Evolutionary conservation across 2,888 invertebrate species (phyloP), one percentile per base, ranked within the genome.

Genomic region (Lasioglossum figueresi): DNA sequence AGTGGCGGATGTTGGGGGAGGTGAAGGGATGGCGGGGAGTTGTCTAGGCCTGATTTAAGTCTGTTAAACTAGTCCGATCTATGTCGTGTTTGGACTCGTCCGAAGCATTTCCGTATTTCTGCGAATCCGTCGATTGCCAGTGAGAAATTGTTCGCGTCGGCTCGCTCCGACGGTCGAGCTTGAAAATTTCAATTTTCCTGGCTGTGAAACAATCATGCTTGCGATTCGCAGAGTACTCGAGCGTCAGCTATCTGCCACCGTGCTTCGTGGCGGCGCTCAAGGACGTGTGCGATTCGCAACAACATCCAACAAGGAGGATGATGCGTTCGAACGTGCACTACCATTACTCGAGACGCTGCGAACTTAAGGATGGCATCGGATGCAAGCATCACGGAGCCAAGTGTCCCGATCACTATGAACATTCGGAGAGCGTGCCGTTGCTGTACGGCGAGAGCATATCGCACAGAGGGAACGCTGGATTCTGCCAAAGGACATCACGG

Each of bases 351-450:
- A 78, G 68, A 45, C 34, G 56, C 83, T 76, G 48, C 52, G 68
- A 56, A 70, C 68, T 68, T 27, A 72, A 79, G 59, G 74, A 74
- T 52, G 40, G 23, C 48, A 19, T n/a, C 34, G 48, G 63, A 56
- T 79, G 40, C 72, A 75, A 71, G 66, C 84, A 66, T 31, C 71
- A 80, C 45, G 56, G 76, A 59, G 74, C 75, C 37, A 82, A 88
- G 40, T 84, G 84, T 83, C 76, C 68, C 43, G 86, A 83, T 70
- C 76, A 75, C 59, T 59, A 37, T 34, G 40, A 37, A 76, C 70
- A 75, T 75, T 76, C 92, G 40, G 93, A 93, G 76, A 93, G 91
- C 56, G 87, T 89, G 75, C 93, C 93, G 23, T 86, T 93, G 34
- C 85, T 92, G 45, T 59, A 85, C 40, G 73, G 70, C 48, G 79